Percentiles rank a stretch among this genome's conserved stretches.
Evolutionary conservation across 2,888 invertebrate species (phyloP).

Genomic region (Caenorhabditis virilis): DNA sequence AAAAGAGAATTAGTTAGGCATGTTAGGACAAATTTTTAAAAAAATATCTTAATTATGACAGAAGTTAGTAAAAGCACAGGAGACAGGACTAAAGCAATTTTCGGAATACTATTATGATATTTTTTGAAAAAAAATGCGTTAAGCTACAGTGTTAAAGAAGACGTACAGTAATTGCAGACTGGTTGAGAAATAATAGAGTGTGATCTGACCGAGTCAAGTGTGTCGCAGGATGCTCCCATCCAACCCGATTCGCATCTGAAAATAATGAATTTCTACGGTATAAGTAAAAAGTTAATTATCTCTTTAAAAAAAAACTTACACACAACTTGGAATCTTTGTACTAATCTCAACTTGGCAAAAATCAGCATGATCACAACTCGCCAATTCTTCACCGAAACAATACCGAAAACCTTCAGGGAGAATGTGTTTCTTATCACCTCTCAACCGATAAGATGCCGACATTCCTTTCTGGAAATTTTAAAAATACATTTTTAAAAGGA

Average conservation of each 20-base stretch:
- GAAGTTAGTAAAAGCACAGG: background rate
- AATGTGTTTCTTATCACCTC: slow-evolving; percentile 28
- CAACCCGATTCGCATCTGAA: slow-evolving; percentile 40
- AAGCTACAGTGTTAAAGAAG: slow-evolving; percentile 21
- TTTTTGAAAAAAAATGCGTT: slow-evolving; percentile 12
- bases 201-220: slow-evolving; percentile 35
- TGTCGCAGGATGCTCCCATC: slow-evolving; percentile 33
- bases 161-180: slow-evolving; percentile 42
- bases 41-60: background rate
- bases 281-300: background rate
- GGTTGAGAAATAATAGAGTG: slow-evolving; percentile 27
- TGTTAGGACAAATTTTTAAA: background rate
- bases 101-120: too few species aligned
- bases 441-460: slow-evolving; percentile 42
- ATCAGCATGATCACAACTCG: slow-evolving; percentile 38
- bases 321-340: slow-evolving; percentile 29
- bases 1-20: background rate
- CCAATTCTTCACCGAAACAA: slow-evolving; percentile 37
- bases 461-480: slow-evolving; percentile 29
- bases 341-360: slow-evolving; percentile 27
- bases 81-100: background rate
- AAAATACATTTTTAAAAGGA: background rate
- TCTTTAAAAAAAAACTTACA: slow-evolving; percentile 21
- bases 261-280: too few species aligned
- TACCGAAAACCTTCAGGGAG: slow-evolving; percentile 36